Conservation (phyloP, 2,888 invertebrate species). For the Lydus trimaculatus region DNA sequence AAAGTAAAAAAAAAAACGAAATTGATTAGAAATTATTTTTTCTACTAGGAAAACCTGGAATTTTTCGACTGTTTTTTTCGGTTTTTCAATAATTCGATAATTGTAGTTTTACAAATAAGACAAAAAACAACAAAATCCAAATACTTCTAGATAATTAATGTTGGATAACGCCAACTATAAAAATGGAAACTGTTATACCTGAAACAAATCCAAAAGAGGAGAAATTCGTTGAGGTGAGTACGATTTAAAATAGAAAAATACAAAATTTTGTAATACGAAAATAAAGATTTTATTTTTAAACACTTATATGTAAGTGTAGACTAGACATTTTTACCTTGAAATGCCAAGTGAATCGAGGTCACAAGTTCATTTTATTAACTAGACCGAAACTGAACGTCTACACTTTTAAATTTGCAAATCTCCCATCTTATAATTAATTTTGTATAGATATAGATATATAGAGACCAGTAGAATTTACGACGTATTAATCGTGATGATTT, state of each 20-base stretch:
- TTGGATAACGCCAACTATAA: background rate
- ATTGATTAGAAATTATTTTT: background rate
- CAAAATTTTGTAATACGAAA: no score
- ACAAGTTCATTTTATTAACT: conserved; percentile 48
- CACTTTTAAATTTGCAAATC: conserved; percentile 32
- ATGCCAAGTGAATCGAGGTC: conserved; percentile 42
- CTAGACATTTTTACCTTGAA: background rate
- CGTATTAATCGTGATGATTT: conserved; percentile 40
- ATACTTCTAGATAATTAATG: background rate
- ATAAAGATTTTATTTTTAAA: no score
- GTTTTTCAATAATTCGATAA: background rate
- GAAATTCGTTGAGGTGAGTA: background rate
- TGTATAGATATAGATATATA: background rate
- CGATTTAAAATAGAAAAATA: background rate
- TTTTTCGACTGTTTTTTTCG: no score
- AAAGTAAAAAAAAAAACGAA: background rate
- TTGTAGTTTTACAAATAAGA: background rate
- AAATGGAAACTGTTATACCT: background rate
- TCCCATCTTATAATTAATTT: conserved; percentile 23
- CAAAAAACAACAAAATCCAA: no score
- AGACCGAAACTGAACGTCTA: conserved; percentile 45
- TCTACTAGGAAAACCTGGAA: background rate
- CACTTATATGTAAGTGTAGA: background rate
- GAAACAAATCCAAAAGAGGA: conserved; percentile 2
- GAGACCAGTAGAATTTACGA: background rate